phyloP scores from a whole-genome alignment of 2,888 invertebrate genomes.

The Agrotis exclamationis region DNA sequence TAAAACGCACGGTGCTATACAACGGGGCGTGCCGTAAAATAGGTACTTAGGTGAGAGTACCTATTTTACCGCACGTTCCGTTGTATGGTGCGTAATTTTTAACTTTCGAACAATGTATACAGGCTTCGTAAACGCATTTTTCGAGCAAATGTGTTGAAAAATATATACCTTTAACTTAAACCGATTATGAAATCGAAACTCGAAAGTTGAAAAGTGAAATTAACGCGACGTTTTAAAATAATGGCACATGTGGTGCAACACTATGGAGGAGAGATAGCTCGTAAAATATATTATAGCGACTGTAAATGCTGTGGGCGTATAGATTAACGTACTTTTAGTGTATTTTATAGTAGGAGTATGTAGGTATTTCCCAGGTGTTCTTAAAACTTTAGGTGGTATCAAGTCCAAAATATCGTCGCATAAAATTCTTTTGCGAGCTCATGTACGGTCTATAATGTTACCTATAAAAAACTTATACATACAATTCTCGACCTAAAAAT shows the following conservation, averaged over 20 bases:
- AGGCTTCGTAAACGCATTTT: too few species aligned
- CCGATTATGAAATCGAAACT: slow-evolving; percentile 44
- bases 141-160: too few species aligned
- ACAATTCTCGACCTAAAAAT: slow-evolving; percentile 19
- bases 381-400: slow-evolving; percentile 12
- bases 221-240: slow-evolving; percentile 3
- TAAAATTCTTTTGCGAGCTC: slow-evolving; percentile 42
- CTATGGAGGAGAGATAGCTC: slow-evolving; percentile 5
- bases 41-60: too few species aligned
- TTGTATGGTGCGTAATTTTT: too few species aligned
- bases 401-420: slow-evolving; percentile 28
- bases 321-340: slow-evolving; percentile 4
- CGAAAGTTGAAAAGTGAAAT: slow-evolving; percentile 29
- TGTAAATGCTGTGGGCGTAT: slow-evolving; percentile 19
- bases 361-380: slow-evolving; percentile 12
- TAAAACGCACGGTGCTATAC: too few species aligned
- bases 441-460: slow-evolving; percentile 12
- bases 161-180: not conserved
- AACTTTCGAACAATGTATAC: too few species aligned
- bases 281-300: slow-evolving; percentile 19
- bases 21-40: too few species aligned
- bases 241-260: slow-evolving; percentile 16
- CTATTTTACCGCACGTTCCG: too few species aligned
- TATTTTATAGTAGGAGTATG: not conserved
- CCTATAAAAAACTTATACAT: slow-evolving; percentile 20